Conservation (phyloP, 2,888 invertebrate genomes). For the Mimas tiliae region DNA sequence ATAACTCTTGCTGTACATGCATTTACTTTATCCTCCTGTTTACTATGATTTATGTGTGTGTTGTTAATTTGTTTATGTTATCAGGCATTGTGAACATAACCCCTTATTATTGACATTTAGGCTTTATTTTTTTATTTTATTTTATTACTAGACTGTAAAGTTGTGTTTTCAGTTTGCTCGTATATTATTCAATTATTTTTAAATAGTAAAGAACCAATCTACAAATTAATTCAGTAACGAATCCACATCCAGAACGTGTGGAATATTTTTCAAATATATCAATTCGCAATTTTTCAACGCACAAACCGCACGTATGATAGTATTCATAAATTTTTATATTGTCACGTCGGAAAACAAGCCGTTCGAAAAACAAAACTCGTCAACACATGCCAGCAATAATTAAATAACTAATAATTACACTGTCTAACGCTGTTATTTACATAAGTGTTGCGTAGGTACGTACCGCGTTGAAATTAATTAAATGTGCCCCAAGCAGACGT, state of each 20-base stretch:
- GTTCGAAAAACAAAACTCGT: neutral
- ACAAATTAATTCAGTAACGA: neutral
- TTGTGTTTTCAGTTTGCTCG: too few relatives aligned
- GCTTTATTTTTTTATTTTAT: too few relatives aligned
- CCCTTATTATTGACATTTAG: neutral
- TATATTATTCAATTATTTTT: neutral
- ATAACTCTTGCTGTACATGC: slow-evolving; percentile 25
- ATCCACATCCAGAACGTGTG: neutral
- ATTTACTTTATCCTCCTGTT: slow-evolving; percentile 10
- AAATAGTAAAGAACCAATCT: neutral
- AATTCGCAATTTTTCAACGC: slow-evolving; percentile 13
- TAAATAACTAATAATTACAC: slow-evolving; percentile 28
- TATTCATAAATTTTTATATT: slow-evolving; percentile 17
- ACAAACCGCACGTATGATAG: slow-evolving; percentile 9
- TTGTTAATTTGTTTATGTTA: neutral
- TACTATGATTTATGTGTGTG: slow-evolving; percentile 19
- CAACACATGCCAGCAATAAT: slow-evolving; percentile 15
- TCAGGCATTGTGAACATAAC: too few relatives aligned
- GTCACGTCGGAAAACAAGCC: slow-evolving; percentile 12
- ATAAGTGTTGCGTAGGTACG: slow-evolving; percentile 47
- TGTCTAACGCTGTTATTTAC: slow-evolving; percentile 40
- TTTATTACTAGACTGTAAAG: too few relatives aligned
- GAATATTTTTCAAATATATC: neutral
- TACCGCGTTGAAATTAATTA: slow-evolving; percentile 68
- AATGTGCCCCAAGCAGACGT: slow-evolving; percentile 63